Base-by-base conservation (phyloP, 1,140 invertebrate genomes). In the Aphaenogaster ashmeadi region DNA sequence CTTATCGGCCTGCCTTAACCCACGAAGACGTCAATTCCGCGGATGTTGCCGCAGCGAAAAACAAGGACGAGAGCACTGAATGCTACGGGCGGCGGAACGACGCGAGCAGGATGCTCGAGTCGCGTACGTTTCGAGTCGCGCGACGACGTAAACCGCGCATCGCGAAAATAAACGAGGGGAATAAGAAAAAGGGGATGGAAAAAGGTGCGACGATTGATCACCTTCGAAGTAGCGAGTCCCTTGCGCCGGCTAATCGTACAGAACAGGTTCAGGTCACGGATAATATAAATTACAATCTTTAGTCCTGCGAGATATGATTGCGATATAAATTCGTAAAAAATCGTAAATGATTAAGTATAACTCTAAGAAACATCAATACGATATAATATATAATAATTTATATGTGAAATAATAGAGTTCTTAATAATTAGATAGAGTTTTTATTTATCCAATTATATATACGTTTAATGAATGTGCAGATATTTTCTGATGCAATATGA, bases 1-100 rank as follows among this genome's bases (percentile, higher is more conserved):
- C 79, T 93, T 93, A 93, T 93, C 92, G 88, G 89, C 83, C 87
- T 84, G 75, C 88, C 88, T 92, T 89, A 92, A 93, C 91, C 90
- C 89, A 75, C 78, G 66, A 78, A 90, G 71, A 85, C 75, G 77
- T 90, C 87, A 90, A 91, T 91, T 89, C 85, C 87, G 79, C 88
- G 88, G 88, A 89, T 89, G 88, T 89, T 72, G 60, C 79, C 52
- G 21, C 78, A 54, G 41, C 54, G 80, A 84, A 84, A 84, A 84
- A 84, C 69, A 84, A 84, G 54, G 69, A 74, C 27, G 18, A 84
- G 69, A 84, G 80, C 64, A 7, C 56, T 74, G 69, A 71, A 58
- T 50, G 54, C 44, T 52, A 47, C 69, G 6, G 41, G 27, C 41
- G 21, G 64, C 38, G 54, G 50, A 81, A 44, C 75, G 41, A 50